These are phyloP conservation scores for Prunella fulvescens DNA, from an alignment of 2,113 vertebrate genomes.

Conservation along the genomic window DNA sequence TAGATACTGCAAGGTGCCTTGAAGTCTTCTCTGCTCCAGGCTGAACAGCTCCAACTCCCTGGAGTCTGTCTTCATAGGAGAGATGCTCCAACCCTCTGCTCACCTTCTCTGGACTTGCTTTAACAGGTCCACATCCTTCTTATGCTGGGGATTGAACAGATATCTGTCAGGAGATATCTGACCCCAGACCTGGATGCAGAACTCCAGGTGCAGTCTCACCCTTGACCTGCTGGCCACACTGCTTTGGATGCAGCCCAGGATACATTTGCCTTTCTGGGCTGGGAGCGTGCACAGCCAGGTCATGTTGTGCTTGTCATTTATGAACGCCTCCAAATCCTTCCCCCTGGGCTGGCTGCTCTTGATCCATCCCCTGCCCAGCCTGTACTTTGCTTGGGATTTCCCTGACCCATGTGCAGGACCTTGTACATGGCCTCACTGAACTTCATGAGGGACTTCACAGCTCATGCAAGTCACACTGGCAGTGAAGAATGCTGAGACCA, in stretches of 20 bases:
- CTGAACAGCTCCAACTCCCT: not conserved
- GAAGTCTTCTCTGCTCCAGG: not conserved
- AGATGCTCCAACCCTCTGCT: not conserved
- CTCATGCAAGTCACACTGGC: not conserved
- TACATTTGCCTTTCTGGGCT: not conserved
- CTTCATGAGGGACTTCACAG: not conserved
- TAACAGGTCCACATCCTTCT: not conserved
- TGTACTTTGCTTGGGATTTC: not conserved
- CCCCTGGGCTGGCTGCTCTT: not conserved
- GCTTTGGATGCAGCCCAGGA: not conserved
- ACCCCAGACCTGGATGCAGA: not conserved
- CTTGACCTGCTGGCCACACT: not conserved
- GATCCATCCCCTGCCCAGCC: not conserved
- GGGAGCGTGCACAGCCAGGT: accelerated
- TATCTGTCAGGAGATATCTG: too few relatives aligned
- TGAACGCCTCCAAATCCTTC: not conserved
- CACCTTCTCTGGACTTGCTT: not conserved
- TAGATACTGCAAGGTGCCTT: not conserved
- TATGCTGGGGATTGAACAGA: not conserved
- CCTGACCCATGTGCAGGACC: not conserved
- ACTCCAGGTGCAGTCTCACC: not conserved
- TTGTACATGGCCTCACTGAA: not conserved
- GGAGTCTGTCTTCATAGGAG: not conserved
- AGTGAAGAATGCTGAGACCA: not conserved
- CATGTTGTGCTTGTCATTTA: not conserved